Evolutionary conservation across 2,113 vertebrate species (phyloP).

Genomic region (Ursus arctos): DNA sequence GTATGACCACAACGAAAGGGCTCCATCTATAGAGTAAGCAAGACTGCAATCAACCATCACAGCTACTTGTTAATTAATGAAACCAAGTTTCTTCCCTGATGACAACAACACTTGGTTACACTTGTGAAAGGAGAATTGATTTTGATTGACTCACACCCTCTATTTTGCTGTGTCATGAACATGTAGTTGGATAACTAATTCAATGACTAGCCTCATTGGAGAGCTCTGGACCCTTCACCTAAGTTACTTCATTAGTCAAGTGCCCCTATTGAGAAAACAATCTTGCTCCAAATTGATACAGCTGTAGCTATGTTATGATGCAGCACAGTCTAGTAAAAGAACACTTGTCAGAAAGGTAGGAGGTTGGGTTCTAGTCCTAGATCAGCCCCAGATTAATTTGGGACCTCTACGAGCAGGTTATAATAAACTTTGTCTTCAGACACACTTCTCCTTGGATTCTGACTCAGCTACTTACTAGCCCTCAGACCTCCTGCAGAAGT

Average conservation of each 20-base stretch:
- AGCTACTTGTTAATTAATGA: slow-evolving; percentile 25
- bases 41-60: neutral
- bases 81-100: slow-evolving; percentile 14
- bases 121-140: slow-evolving; percentile 46
- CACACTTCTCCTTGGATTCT: neutral
- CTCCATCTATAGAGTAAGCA: neutral
- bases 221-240: neutral
- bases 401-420: neutral
- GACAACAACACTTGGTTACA: slow-evolving; percentile 22
- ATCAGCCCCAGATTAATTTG: neutral
- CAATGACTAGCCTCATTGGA: neutral
- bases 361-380: neutral
- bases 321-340: neutral
- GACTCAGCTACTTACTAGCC: neutral
- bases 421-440: neutral
- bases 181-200: neutral
- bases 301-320: neutral
- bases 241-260: neutral
- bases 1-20: neutral
- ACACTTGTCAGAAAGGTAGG: neutral
- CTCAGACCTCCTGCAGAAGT: neutral
- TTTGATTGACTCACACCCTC: neutral
- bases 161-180: neutral
- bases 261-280: neutral
- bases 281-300: neutral